Percentiles rank a stretch among this genome's conserved stretches.
phyloP scores from a whole-genome alignment of 2,888 invertebrate species.

The Lithophane semibrunnea region DNA sequence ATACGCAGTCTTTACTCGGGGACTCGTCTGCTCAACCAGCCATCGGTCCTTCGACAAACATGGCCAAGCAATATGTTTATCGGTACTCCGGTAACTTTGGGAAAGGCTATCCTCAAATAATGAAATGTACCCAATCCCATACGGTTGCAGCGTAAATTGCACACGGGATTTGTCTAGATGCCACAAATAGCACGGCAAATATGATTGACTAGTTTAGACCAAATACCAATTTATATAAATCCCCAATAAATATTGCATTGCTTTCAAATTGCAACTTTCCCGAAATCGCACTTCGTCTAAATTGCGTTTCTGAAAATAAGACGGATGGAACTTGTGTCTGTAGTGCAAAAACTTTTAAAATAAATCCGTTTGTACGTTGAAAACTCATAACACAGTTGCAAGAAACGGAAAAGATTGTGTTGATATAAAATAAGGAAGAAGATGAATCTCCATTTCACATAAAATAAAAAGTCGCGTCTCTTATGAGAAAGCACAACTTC shows the following conservation, averaged over 20 bases:
- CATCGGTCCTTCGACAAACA: too few species aligned
- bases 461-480: not conserved
- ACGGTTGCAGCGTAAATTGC: not conserved
- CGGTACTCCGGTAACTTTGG: too few species aligned
- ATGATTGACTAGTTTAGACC: conserved; percentile 50
- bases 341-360: conserved; percentile 42
- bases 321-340: conserved; percentile 40
- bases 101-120: too few species aligned
- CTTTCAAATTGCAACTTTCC: conserved; percentile 68
- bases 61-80: too few species aligned
- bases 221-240: conserved; percentile 66
- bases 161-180: conserved; percentile 19
- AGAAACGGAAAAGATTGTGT: not conserved
- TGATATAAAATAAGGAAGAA: not conserved
- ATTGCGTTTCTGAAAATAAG: conserved; percentile 54
- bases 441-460: not conserved
- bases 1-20: too few species aligned
- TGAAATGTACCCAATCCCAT: not conserved
- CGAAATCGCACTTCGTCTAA: conserved; percentile 48
- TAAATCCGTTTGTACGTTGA: conserved; percentile 36
- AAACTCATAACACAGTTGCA: conserved; percentile 12
- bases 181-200: conserved; percentile 25
- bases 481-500: not conserved
- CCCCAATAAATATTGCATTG: conserved; percentile 67
- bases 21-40: too few species aligned